Percentiles rank a stretch among this genome's conserved stretches.
These are phyloP conservation scores for Etia nguti DNA, from an alignment of 2,113 vertebrate species.

Conservation along the genomic window DNA sequence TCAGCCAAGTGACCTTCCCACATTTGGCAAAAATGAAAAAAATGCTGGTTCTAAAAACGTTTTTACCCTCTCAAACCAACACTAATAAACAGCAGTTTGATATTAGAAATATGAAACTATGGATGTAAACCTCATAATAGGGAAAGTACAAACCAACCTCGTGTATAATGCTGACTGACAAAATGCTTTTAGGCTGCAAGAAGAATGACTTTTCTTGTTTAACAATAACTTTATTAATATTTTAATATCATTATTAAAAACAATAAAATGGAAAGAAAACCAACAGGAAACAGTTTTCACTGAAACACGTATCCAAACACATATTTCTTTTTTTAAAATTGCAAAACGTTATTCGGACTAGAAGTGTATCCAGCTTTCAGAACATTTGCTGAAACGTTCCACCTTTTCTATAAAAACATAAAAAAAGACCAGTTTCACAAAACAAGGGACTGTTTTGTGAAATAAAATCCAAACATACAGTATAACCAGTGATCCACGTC, in stretches of 20 bases:
- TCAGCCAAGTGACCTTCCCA: not conserved
- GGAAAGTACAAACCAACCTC: rapidly evolving
- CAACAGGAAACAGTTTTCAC: not conserved
- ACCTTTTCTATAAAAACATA: not conserved
- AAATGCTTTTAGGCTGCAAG: not conserved
- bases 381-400: not conserved
- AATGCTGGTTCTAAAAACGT: no score
- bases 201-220: not conserved
- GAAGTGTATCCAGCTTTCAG: not conserved
- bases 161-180: not conserved
- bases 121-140: not conserved
- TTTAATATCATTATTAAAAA: not conserved
- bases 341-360: not conserved
- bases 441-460: not conserved
- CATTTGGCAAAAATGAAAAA: not conserved
- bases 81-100: not conserved
- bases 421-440: rapidly evolving
- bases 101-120: not conserved
- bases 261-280: not conserved
- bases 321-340: rapidly evolving
- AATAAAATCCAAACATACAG: rapidly evolving
- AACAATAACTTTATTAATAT: not conserved
- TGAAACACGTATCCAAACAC: not conserved
- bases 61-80: not conserved
- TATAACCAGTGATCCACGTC: not conserved